phyloP scores from a whole-genome alignment of 2,888 invertebrate genomes.

The Xestia rhomboidea region DNA sequence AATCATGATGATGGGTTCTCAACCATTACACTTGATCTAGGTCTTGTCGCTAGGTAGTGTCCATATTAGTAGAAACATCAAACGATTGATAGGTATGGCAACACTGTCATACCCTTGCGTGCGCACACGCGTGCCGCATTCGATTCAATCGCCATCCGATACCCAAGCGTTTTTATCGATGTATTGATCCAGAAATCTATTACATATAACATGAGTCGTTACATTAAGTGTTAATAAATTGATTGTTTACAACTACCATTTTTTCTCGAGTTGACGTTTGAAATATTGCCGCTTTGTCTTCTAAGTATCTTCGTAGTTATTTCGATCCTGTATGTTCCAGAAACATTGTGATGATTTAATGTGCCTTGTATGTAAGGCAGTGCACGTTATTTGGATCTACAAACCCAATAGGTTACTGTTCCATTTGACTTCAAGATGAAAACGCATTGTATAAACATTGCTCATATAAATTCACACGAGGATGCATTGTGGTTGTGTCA shows the following conservation, averaged over 20 bases:
- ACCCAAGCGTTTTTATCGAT: constrained; percentile 60
- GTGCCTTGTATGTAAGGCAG: constrained; percentile 27
- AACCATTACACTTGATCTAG: background rate
- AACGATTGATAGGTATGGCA: background rate
- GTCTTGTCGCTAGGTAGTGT: background rate
- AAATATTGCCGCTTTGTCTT: constrained; percentile 18
- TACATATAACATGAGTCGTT: constrained; percentile 52
- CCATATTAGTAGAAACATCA: background rate
- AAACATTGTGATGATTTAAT: constrained; percentile 33
- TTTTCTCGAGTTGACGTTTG: constrained; percentile 33
- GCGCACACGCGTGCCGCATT: constrained; percentile 63
- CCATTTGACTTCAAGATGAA: constrained; percentile 19
- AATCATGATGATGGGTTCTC: background rate
- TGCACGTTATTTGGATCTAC: constrained; percentile 19
- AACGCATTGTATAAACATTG: background rate
- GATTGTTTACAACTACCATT: constrained; percentile 23
- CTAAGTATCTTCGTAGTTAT: constrained; percentile 16
- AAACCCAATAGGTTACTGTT: constrained; percentile 29
- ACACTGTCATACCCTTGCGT: constrained; percentile 51
- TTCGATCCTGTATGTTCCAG: constrained; percentile 7
- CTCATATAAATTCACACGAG: background rate
- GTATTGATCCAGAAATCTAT: constrained; percentile 49
- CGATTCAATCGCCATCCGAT: constrained; percentile 49
- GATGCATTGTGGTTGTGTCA: constrained; percentile 2
- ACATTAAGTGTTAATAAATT: constrained; percentile 41